These are phyloP conservation scores for Papilio polyxenes DNA, from an alignment of 1,140 invertebrate genomes.

Conservation along the genomic window DNA sequence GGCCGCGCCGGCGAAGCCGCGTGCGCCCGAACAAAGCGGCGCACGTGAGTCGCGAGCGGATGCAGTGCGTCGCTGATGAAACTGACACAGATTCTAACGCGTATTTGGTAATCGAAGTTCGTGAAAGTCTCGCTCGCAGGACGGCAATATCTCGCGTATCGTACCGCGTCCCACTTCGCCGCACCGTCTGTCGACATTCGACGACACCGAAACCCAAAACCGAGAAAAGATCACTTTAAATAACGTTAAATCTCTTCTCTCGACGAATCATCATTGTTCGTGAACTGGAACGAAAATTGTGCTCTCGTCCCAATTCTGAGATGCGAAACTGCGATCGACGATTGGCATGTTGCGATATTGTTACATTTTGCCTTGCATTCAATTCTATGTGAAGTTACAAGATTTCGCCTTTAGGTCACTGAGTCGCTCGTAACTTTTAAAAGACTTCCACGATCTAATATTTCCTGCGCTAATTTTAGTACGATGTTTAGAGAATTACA, in stretches of 20 bases:
- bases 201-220: constrained; percentile 74
- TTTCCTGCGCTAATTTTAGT: neutral
- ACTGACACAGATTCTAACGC: constrained; percentile 79
- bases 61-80: constrained; percentile 74
- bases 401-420: constrained; percentile 66
- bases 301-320: constrained; percentile 69
- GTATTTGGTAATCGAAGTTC: constrained; percentile 79
- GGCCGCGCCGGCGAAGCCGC: constrained; percentile 41
- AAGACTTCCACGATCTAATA: neutral
- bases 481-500: neutral
- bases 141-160: constrained; percentile 68
- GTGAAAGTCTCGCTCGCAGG: constrained; percentile 76
- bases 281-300: constrained; percentile 57
- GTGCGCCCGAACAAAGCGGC: constrained; percentile 57
- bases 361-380: constrained; percentile 74
- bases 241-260: constrained; percentile 34
- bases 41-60: constrained; percentile 66
- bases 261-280: constrained; percentile 55
- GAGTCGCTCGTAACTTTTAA: constrained; percentile 54
- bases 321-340: constrained; percentile 72
- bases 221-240: constrained; percentile 55
- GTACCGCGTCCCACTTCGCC: constrained; percentile 69
- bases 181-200: constrained; percentile 66
- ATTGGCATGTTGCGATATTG: constrained; percentile 70
- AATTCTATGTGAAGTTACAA: constrained; percentile 74